These are phyloP conservation scores for Danio jaintianensis DNA, from an alignment of 2,797 vertebrate species.

Conservation along the genomic window DNA sequence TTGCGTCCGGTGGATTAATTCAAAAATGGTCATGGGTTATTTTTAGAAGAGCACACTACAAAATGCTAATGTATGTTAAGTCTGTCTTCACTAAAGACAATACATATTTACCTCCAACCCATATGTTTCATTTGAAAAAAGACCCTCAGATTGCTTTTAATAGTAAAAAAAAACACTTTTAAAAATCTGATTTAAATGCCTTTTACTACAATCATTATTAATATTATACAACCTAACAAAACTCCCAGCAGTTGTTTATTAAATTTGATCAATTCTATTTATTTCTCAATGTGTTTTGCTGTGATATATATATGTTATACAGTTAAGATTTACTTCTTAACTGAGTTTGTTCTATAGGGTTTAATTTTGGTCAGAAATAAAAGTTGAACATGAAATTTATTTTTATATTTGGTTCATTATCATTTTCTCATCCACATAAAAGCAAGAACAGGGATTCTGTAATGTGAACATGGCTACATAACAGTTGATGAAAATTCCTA, in stretches of 20 bases:
- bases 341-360: not conserved
- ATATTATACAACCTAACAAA: no score
- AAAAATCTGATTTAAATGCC: not conserved
- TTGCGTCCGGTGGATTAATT: constrained; percentile 33
- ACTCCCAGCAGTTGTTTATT: no score
- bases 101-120: not conserved
- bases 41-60: constrained; percentile 25
- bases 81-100: not conserved
- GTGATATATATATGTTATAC: no score
- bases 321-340: not conserved
- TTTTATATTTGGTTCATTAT: not conserved
- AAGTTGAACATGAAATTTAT: not conserved
- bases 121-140: not conserved
- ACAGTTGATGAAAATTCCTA: not conserved
- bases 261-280: no score
- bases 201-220: not conserved
- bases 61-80: constrained; percentile 20
- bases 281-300: not conserved
- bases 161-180: not conserved
- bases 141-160: not conserved
- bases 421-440: not conserved
- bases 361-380: not conserved
- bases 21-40: constrained; percentile 19
- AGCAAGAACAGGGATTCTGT: not conserved
- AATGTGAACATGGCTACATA: not conserved